Evolutionary conservation across 2,888 invertebrate species (phyloP).

Genomic region (Lepidocyrtinus sp.): DNA sequence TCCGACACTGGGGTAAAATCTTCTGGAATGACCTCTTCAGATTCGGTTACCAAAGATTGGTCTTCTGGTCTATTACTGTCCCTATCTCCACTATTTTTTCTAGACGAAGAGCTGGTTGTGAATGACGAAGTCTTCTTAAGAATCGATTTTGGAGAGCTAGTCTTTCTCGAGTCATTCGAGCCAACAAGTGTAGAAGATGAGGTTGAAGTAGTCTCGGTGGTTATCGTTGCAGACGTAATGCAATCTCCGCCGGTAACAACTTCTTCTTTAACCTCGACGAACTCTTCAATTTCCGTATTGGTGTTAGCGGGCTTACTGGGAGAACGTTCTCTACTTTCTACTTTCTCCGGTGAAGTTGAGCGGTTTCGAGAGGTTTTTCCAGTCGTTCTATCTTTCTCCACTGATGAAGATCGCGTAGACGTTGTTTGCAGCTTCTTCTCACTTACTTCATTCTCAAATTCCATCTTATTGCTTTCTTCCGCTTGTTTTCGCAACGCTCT

Average conservation of each 20-base stretch:
- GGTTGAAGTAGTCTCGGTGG: background rate
- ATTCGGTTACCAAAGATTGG: background rate
- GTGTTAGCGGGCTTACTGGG: constrained; percentile 24
- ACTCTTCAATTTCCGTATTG: constrained; percentile 12
- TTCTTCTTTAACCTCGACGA: background rate
- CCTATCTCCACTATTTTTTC: constrained; percentile 33
- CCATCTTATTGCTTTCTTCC: constrained; percentile 8
- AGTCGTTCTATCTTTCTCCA: constrained; percentile 24
- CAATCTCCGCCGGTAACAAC: background rate
- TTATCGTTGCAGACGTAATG: background rate
- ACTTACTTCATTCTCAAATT: constrained; percentile 27
- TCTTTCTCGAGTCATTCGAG: constrained; percentile 41
- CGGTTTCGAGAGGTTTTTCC: constrained; percentile 39
- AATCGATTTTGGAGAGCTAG: constrained; percentile 66
- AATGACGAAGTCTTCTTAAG: constrained; percentile 68
- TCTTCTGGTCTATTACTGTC: background rate
- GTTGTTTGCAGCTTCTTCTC: background rate
- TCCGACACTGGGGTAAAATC: too few species aligned
- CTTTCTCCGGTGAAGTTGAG: constrained; percentile 34
- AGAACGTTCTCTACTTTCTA: constrained; percentile 19
- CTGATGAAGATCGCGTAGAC: constrained; percentile 2
- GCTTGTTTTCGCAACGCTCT: constrained; percentile 62
- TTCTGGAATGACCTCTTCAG: constrained; percentile 34
- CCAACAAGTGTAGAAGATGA: constrained; percentile 28
- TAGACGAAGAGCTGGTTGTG: constrained; percentile 18